Percentiles rank a stretch among this genome's conserved stretches.
Evolutionary conservation across 2,113 vertebrate species (phyloP).

Genomic region (Notothenia rossii): DNA sequence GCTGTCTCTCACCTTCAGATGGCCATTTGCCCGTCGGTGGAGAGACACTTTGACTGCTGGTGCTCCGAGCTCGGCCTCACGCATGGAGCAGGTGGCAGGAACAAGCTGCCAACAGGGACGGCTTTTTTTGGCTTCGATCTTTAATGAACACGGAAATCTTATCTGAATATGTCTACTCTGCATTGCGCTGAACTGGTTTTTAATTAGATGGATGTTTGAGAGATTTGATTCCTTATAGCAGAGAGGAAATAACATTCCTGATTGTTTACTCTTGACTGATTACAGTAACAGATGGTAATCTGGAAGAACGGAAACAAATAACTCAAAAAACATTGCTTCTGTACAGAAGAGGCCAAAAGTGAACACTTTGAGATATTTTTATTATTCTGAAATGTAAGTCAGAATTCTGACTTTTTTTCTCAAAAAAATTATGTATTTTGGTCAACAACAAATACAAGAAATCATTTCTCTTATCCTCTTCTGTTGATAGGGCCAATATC

Average conservation of each 20-base stretch:
- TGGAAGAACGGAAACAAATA: background rate
- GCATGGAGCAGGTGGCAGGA: slow-evolving; percentile 64
- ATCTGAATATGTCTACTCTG: slow-evolving; percentile 26
- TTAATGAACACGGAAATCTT: slow-evolving; percentile 52
- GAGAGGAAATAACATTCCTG: background rate
- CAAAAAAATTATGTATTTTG: no score
- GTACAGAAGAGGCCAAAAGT: no score
- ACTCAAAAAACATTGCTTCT: background rate
- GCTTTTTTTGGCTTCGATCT: slow-evolving; percentile 41
- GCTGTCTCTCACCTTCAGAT: slow-evolving; percentile 76
- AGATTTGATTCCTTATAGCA: slow-evolving; percentile 3
- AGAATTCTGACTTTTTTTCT: no score
- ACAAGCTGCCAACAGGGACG: slow-evolving; percentile 56
- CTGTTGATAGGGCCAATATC: no score
- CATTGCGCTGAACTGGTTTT: slow-evolving; percentile 18
- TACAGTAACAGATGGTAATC: slow-evolving; percentile 1
- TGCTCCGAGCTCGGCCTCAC: slow-evolving; percentile 51
- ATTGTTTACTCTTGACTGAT: slow-evolving; percentile 38
- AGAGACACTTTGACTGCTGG: slow-evolving; percentile 56
- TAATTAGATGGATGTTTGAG: slow-evolving; percentile 36
- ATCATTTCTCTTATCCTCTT: no score
- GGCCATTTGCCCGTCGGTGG: slow-evolving; percentile 65
- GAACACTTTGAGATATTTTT: no score
- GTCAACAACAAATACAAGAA: no score
- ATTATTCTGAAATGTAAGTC: no score